These are phyloP conservation scores for Hymenopus coronatus DNA, from an alignment of 2,888 invertebrate genomes.

Conservation along the genomic window DNA sequence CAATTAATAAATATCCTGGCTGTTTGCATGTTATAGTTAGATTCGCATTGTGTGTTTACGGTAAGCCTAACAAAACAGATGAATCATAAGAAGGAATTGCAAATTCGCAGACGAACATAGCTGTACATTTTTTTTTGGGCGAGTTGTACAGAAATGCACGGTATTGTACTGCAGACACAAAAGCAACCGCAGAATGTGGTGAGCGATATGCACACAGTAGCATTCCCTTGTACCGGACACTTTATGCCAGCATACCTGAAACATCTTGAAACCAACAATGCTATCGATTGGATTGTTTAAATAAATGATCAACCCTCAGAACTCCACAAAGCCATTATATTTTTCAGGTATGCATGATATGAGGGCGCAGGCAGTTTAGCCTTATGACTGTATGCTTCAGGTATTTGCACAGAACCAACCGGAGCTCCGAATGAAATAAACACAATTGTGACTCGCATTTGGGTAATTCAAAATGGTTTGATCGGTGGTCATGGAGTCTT, in stretches of 20 bases:
- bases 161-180: neutral
- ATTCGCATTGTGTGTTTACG: no score
- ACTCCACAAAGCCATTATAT: neutral
- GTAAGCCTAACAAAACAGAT: neutral
- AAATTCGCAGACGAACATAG: neutral
- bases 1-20: no score
- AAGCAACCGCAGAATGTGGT: neutral
- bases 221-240: neutral
- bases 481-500: no score
- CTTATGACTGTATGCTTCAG: no score
- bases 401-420: no score
- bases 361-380: neutral
- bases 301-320: neutral
- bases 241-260: neutral
- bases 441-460: no score
- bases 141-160: neutral
- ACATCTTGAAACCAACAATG: neutral
- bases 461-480: no score
- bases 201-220: neutral
- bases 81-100: neutral
- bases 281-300: neutral
- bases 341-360: neutral
- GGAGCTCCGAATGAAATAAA: no score
- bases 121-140: neutral
- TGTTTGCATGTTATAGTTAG: no score